These are phyloP conservation scores for Tipula vernalis DNA, from an alignment of 2,888 invertebrate genomes.

Conservation along the genomic window DNA sequence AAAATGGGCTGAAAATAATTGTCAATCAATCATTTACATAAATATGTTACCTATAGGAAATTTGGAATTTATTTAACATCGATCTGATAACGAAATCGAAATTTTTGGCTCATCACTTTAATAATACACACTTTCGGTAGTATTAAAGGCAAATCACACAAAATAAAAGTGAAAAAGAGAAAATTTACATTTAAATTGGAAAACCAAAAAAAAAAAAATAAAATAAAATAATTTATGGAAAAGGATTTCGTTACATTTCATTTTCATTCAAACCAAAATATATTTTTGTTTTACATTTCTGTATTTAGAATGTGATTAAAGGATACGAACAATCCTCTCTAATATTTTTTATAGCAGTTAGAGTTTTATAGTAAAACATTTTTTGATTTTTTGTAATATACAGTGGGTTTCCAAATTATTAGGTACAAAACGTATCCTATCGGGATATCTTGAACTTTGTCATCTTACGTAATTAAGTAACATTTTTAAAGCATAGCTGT, in stretches of 20 bases:
- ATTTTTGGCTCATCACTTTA: not conserved
- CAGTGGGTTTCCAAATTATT: too few relatives aligned
- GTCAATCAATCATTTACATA: not conserved
- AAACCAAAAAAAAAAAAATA: not conserved
- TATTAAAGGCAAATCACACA: not conserved
- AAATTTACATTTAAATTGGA: conserved; percentile 4
- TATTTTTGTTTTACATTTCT: not conserved
- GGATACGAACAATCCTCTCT: not conserved
- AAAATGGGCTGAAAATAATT: not conserved
- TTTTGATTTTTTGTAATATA: too few relatives aligned
- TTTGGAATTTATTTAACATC: not conserved
- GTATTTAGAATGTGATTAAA: not conserved
- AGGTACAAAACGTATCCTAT: too few relatives aligned
- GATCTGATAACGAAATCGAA: not conserved
- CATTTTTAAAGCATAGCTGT: too few relatives aligned
- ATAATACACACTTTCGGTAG: not conserved
- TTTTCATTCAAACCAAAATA: not conserved
- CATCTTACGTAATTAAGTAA: too few relatives aligned
- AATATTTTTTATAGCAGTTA: not conserved
- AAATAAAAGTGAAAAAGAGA: not conserved
- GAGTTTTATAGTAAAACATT: not conserved
- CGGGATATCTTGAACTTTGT: not conserved
- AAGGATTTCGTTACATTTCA: not conserved
- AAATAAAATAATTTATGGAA: not conserved
- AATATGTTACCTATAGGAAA: not conserved